Percentiles rank a stretch among this genome's conserved stretches.
Conservation (phyloP, 2,113 vertebrate species). For the Sinocyclocheilus grahami region DNA sequence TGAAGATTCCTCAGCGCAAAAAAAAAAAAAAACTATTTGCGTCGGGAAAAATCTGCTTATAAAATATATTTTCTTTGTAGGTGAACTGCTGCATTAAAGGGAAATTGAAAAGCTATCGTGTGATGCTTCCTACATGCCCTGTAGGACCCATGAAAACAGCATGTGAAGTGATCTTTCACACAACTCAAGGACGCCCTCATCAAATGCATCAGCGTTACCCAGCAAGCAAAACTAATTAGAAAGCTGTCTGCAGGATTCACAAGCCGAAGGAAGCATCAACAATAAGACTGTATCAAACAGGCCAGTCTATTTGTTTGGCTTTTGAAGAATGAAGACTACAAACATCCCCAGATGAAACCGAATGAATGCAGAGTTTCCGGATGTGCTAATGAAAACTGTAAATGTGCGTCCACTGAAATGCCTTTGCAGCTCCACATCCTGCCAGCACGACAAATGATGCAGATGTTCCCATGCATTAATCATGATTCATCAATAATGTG, state of each 20-base stretch:
- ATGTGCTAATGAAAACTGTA: neutral
- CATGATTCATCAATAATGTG: neutral
- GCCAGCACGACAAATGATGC: neutral
- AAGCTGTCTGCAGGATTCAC: conserved; percentile 2
- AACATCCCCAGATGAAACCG: neutral
- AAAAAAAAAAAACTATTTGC: too few relatives aligned
- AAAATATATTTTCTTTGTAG: neutral
- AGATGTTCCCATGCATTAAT: neutral
- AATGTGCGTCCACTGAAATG: neutral
- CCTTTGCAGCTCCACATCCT: neutral
- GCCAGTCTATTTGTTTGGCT: neutral
- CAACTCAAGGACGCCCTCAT: neutral
- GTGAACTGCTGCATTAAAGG: neutral
- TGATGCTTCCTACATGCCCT: neutral
- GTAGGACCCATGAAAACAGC: neutral
- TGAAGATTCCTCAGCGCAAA: neutral
- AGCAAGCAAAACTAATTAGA: neutral
- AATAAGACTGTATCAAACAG: neutral
- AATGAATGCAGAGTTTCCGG: neutral
- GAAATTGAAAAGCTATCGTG: neutral
- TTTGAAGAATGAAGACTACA: neutral
- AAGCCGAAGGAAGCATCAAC: neutral
- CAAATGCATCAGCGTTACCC: neutral
- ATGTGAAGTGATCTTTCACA: neutral
- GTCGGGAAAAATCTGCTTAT: neutral